Conservation (phyloP, 2,888 invertebrate species). For the Drosophila buzzatii region DNA sequence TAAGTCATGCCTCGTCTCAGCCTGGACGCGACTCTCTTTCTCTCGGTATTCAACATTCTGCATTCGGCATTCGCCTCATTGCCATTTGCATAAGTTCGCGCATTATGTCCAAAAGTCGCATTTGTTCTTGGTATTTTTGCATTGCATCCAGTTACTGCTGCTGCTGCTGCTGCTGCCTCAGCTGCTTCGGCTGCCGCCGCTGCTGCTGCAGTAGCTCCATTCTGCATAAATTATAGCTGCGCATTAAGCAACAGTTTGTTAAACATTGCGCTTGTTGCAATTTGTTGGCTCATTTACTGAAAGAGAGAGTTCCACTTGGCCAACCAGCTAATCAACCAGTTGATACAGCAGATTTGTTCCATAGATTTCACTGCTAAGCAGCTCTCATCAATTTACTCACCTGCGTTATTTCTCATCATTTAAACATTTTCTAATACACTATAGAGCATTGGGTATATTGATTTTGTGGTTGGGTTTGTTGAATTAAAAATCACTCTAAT, state of each 20-base stretch:
- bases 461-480: background rate
- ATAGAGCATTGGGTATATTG: background rate
- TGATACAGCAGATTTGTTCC: conserved; percentile 23
- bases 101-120: conserved; percentile 81
- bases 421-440: conserved; percentile 17
- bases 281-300: conserved; percentile 66
- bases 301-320: conserved; percentile 72
- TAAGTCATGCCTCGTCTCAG: conserved; percentile 83
- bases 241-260: conserved; percentile 75
- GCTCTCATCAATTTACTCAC: conserved; percentile 33
- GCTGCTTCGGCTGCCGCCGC: conserved; percentile 3
- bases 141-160: conserved; percentile 11
- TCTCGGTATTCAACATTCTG: background rate
- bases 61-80: conserved; percentile 7
- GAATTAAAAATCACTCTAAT: too few relatives aligned
- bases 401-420: conserved; percentile 54
- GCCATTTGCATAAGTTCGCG: conserved; percentile 82
- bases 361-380: conserved; percentile 48
- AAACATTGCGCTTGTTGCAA: conserved; percentile 73
- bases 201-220: conserved; percentile 26
- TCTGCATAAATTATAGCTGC: conserved; percentile 71
- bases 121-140: conserved; percentile 72
- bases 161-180: background rate
- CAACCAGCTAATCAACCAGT: conserved; percentile 37
- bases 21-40: conserved; percentile 43